A percentile compares a stretch with the other conserved stretches of the same genome.
Evolutionary conservation across 2,113 vertebrate species (phyloP).

Genomic region (Agelaius phoeniceus): DNA sequence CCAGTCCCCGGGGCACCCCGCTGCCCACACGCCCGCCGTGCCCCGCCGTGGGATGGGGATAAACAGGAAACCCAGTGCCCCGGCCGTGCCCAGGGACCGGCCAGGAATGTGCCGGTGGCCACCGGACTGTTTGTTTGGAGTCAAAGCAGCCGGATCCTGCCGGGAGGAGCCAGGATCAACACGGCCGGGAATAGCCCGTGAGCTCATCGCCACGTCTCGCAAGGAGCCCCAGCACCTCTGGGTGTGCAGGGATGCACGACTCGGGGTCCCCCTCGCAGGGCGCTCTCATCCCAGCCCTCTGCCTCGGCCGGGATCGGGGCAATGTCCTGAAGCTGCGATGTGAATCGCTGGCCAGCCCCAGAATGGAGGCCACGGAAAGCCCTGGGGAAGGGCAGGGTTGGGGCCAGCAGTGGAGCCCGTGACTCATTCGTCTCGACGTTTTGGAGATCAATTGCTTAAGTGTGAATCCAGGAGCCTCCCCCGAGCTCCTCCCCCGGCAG

Average conservation of each 20-base stretch:
- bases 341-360: not conserved
- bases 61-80: constrained; percentile 65
- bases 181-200: constrained; percentile 55
- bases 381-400: not conserved
- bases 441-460: not conserved
- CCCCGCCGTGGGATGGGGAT: not conserved
- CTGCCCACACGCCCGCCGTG: not conserved
- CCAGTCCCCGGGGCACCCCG: not conserved
- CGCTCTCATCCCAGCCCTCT: not conserved
- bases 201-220: constrained; percentile 34
- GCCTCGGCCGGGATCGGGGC: not conserved
- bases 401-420: not conserved
- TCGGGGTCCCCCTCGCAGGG: rapidly evolving
- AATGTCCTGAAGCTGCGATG: not conserved
- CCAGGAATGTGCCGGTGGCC: constrained; percentile 66
- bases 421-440: not conserved
- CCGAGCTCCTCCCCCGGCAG: not conserved
- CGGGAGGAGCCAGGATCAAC: constrained; percentile 56
- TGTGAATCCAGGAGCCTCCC: not conserved
- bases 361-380: not conserved
- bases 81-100: constrained; percentile 3
- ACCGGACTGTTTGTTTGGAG: constrained; percentile 61
- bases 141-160: constrained; percentile 56
- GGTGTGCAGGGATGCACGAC: not conserved
- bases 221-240: not conserved